Base-by-base conservation (phyloP, 2,888 invertebrate species). In the Cephus rjabovi region DNA sequence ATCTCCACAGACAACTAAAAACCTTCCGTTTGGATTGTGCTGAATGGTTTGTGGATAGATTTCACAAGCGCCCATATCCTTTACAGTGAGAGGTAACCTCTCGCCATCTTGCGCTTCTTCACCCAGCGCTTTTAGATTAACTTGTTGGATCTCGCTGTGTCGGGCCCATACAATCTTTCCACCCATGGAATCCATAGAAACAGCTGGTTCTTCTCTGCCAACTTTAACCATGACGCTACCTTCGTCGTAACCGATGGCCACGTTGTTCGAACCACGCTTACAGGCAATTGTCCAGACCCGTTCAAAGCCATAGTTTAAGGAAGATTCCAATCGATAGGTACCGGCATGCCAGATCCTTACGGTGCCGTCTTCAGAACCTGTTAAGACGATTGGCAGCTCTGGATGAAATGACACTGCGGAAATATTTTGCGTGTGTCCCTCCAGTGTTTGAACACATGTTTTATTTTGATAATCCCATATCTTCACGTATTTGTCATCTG, bases 381-480 rank as follows among this genome's bases (percentile, higher is more conserved):
- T 99, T 84, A 99, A 92, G 79, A 99, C 96, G 83, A 99, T 97
- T 0, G 99, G 99, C 81, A 99, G 93, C 90, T 99, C 99, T 0
- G 99, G 99, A 93, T 99, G 99, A 93, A 99, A 99, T 80, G 97
- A 97, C 1, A 99, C 99, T 0, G 97, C 96, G 1, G 97, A 96
- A 77, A 99, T 97, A 90, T 99, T 99, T 90, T 98, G 98, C 0
- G 98, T 97, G 92, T 99, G 99, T 0, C 99, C 96, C 92, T 99
- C 99, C 80, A 99, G 93, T 0, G 99, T 99, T 91, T 99, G 99
- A 0, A 99, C 99, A 92, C 99, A 99, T 0, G 98, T 99, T 93
- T 99, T 99, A 92, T 99, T 99, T 92, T 99, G 97, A 91, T 99
- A 99, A 90, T 99, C 99, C 99, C 99, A 99, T 87, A 99, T 99